phyloP scores from a whole-genome alignment of 2,113 vertebrate genomes.

The Pelmatolapia mariae region DNA sequence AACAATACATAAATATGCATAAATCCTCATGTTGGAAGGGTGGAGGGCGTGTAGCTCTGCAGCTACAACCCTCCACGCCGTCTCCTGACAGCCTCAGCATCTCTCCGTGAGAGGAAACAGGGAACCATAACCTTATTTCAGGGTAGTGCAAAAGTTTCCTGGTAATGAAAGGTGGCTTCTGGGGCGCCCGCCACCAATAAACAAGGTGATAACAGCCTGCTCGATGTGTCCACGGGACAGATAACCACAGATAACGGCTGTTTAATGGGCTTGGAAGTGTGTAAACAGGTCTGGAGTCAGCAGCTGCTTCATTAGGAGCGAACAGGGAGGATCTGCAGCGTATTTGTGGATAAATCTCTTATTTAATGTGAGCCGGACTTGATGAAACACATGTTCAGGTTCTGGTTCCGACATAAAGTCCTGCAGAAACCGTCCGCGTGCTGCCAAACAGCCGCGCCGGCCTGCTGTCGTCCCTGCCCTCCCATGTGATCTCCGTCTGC shows the following conservation, averaged over 20 bases:
- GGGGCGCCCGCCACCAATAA: neutral
- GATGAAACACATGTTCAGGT: neutral
- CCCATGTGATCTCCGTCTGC: neutral
- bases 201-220: neutral
- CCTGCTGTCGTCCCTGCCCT: neutral
- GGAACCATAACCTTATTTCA: neutral
- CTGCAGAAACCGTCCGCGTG: neutral
- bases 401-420: neutral
- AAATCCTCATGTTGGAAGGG: fast-evolving
- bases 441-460: neutral
- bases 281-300: neutral
- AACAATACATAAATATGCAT: neutral
- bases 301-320: neutral
- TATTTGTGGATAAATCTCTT: neutral
- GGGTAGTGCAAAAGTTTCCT: neutral
- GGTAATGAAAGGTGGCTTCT: fast-evolving
- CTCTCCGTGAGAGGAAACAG: neutral
- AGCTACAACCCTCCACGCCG: neutral
- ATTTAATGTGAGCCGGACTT: neutral
- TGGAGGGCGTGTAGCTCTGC: neutral
- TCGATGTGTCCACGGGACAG: fast-evolving
- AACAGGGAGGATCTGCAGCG: neutral
- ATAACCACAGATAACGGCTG: neutral
- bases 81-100: neutral
- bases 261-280: neutral